phyloP scores from a whole-genome alignment of 2,113 vertebrate species.

The Oenanthe oenanthe region DNA sequence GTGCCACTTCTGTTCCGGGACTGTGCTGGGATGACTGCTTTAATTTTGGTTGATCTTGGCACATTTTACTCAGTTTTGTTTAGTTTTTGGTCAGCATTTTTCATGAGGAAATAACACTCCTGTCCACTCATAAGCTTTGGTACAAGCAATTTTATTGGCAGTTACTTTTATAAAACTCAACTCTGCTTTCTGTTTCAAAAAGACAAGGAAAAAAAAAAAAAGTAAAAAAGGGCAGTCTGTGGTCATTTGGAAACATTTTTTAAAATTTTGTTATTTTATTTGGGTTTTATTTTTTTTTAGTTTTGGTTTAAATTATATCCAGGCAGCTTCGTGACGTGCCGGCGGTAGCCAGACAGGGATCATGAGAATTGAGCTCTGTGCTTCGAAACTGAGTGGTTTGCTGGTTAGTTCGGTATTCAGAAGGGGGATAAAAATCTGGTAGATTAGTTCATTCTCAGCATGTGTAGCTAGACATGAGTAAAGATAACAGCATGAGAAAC shows the following conservation, averaged over 20 bases:
- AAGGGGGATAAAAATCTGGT: conserved; percentile 86
- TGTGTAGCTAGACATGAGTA: conserved; percentile 95
- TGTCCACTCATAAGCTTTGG: conserved; percentile 88
- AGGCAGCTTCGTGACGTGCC: conserved; percentile 87
- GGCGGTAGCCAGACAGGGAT: conserved; percentile 82
- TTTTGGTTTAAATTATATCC: conserved; percentile 69
- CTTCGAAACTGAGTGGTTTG: conserved; percentile 82
- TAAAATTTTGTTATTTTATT: neutral
- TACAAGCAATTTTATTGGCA: conserved; percentile 86
- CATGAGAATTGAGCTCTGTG: conserved; percentile 81
- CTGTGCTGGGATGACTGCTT: conserved; percentile 63
- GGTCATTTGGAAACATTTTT: conserved; percentile 75
- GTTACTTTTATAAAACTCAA: conserved; percentile 77
- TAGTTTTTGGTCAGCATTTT: conserved; percentile 83
- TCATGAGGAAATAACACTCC: conserved; percentile 87
- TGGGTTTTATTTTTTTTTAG: neutral
- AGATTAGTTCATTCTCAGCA: conserved; percentile 94
- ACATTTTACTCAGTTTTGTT: conserved; percentile 79
- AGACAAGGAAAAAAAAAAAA: neutral
- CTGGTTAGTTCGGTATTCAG: conserved; percentile 86
- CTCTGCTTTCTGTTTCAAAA: conserved; percentile 71
- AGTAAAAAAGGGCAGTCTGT: conserved; percentile 72
- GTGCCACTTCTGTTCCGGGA: conserved; percentile 81
- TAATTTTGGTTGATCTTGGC: conserved; percentile 75
- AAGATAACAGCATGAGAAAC: conserved; percentile 97